Evolutionary conservation across 2,797 vertebrate species (phyloP), one percentile per base, ranked within the genome.

Genomic region (Acipenser oxyrinchus): DNA sequence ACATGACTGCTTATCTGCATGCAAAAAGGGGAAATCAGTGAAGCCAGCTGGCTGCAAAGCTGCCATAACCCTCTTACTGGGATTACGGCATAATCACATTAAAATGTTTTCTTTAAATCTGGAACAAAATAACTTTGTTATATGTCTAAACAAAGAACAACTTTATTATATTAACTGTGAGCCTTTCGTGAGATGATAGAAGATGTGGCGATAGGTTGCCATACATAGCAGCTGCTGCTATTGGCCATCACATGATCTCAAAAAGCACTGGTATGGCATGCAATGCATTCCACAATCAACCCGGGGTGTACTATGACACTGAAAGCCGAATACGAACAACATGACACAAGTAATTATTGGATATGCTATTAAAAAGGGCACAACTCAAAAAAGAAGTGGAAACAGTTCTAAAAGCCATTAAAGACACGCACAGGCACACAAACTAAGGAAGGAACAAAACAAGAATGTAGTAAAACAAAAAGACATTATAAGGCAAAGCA

Each of bases 1-100:
- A 65, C 52, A 61, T 65, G 48, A 69, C 7, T 60, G 65, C 49
- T 48, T 11, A 68, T 63, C 59, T 68, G 67, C 62, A 64, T 64
- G 52, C 61, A 68, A 63, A 63, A 63, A 23, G 37, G 67, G 51
- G 60, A 37, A 49, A 63, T 63, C 57, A 23, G 49, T 50, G 62
- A 62, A 68, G 60, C 49, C 52, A 18, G 18, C 18, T 18, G 18
- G 18, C 18, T 18, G 18, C 18, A 18, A 18, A 18, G 18, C 18
- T 18, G 18, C 18, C 18, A 18, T 18, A 18, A 18, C 1, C 18
- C 18, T 18, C 18, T 18, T 18, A 18, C 18, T 18, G 18, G 18
- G 1, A 18, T 18, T 37, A 37, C 37, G 37, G 37, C 37, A 37
- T 37, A 37, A 37, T 37, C 63, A 55, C 23, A 62, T 10, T 49